Evolutionary conservation across 2,797 vertebrate genomes (phyloP).

Genomic region (Thamnophis elegans): DNA sequence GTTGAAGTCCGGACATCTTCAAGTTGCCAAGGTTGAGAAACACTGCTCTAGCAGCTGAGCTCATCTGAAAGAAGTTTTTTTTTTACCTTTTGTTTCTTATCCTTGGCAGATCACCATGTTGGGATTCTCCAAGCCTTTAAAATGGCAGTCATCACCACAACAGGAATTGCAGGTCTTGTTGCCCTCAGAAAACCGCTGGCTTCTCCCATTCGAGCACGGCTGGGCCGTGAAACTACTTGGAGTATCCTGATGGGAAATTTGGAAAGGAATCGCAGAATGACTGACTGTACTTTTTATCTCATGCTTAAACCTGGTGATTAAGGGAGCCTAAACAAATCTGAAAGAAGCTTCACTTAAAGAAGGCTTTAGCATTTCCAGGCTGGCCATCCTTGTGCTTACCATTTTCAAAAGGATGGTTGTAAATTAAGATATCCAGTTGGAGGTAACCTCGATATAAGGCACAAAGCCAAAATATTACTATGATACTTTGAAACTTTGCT

Average conservation of each 20-base stretch:
- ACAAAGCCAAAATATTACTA: background rate
- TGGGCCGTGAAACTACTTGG: constrained; percentile 83
- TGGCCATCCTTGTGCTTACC: no score
- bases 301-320: background rate
- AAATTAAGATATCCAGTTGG: background rate
- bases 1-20: no score
- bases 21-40: no score
- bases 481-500: background rate
- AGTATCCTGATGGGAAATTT: constrained; percentile 66
- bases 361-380: background rate
- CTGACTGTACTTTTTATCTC: no score
- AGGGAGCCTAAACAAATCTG: background rate
- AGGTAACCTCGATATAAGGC: background rate
- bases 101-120: constrained; percentile 79
- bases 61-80: background rate
- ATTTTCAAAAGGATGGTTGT: background rate
- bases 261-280: background rate
- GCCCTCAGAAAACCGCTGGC: constrained; percentile 63
- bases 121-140: constrained; percentile 70
- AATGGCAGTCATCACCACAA: constrained; percentile 72
- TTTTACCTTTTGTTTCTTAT: background rate
- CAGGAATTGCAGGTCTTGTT: constrained; percentile 75
- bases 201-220: constrained; percentile 58
- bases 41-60: background rate
- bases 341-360: background rate